phyloP scores from a whole-genome alignment of 2,113 vertebrate genomes.

The Xyrauchen texanus region DNA sequence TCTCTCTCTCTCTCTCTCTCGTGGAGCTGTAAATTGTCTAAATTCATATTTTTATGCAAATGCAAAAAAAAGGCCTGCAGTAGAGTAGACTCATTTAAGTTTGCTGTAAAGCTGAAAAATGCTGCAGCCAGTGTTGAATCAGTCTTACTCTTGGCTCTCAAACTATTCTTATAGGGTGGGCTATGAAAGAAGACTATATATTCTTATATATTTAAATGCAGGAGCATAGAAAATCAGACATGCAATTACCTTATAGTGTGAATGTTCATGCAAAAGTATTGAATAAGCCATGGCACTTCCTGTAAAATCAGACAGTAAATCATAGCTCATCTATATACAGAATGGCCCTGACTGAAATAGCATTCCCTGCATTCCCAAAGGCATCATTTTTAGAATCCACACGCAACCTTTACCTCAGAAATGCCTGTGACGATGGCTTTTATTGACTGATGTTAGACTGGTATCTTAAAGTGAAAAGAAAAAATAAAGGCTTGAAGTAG shows the following conservation, averaged over 20 bases:
- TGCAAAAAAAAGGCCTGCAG: not conserved
- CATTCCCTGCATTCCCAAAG: not conserved
- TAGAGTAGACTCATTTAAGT: not conserved
- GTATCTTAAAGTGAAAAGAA: too few relatives aligned
- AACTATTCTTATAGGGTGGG: not conserved
- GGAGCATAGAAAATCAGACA: constrained; percentile 5
- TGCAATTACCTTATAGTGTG: constrained; percentile 7
- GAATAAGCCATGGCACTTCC: not conserved
- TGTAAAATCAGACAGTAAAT: constrained; percentile 22
- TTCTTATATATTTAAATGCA: not conserved
- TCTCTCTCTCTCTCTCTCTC: too few relatives aligned
- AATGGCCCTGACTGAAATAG: not conserved
- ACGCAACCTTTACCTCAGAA: too few relatives aligned
- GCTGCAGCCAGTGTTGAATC: not conserved
- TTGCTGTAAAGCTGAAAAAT: not conserved
- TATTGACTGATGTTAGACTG: too few relatives aligned
- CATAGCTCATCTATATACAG: not conserved
- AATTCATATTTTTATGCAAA: not conserved
- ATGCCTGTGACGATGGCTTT: too few relatives aligned
- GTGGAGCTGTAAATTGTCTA: not conserved
- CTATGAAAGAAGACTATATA: not conserved
- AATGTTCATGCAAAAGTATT: not conserved
- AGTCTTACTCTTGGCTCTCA: constrained; percentile 10
- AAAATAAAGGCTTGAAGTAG: too few relatives aligned
- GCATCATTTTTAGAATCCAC: not conserved